Base-by-base conservation (phyloP, 2,797 vertebrate species). In the Fringilla coelebs region DNA sequence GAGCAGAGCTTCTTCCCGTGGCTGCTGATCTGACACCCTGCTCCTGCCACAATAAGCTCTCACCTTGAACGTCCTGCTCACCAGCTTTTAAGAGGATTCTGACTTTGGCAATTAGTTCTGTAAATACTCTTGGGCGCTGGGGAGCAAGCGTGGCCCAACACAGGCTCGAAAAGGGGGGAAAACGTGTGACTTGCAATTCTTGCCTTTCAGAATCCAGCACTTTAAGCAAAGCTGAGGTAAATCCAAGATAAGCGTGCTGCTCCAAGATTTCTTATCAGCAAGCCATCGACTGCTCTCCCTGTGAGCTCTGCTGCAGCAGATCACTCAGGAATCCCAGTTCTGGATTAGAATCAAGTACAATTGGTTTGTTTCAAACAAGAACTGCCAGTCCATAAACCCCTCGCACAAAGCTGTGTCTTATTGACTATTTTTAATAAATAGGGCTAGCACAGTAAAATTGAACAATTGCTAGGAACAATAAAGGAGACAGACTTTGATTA, bases 381-480 rank as follows among this genome's bases (percentile, higher is more conserved):
- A 49, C 79, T 54, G 46, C 85, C 82, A 49, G 87, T 65, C 85
- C 88, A 57, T 74, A 86, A 88, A 72, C 62, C 90, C 66, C 71
- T 70, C 0, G 0, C 73, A 76, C 83, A 91, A 85, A 94, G 90
- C 88, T 81, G 51, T 1, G 0, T 54, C 91, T 91, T 95, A 96
- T 84, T 88, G 91, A 95, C 88, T 91, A 66, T 73, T 90, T 94
- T 81, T 94, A 95, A 96, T 96, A 95, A 93, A 94, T 25, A 78
- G 77, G 91, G 83, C 85, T 84, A 88, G 93, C 88, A 88, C 54
- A 70, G 83, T 31, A 34, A 94, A 91, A 94, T 26, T 62, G 88
- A 89, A 70, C 82, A 51, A 94, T 77, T 94, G 94, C 71, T 86
- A 52, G 3, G 1, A 51, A 88, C 85, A 94, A 88, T 90, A 81